Evolutionary conservation across 2,888 invertebrate genomes (phyloP).

Genomic region (Adelphocoris suturalis): DNA sequence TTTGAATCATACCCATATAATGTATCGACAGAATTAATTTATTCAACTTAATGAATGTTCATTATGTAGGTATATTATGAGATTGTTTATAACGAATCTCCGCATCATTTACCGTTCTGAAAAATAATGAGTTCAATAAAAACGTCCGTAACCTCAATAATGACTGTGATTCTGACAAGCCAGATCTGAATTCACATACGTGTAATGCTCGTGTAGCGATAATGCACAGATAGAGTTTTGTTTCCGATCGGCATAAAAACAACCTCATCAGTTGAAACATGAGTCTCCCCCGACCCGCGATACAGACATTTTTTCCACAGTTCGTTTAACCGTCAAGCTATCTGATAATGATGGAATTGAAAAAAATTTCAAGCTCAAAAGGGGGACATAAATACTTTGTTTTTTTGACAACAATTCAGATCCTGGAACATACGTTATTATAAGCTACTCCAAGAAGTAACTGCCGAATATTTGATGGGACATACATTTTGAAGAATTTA

Average conservation of each 20-base stretch:
- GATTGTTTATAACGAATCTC: too few relatives aligned
- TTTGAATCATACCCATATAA: too few relatives aligned
- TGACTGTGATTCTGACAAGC: slow-evolving; percentile 35
- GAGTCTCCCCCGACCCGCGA: neutral
- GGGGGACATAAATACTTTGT: neutral
- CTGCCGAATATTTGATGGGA: too few relatives aligned
- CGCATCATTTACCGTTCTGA: too few relatives aligned
- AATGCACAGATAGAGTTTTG: neutral
- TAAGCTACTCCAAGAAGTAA: too few relatives aligned
- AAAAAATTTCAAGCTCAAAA: neutral
- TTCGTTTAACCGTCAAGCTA: neutral
- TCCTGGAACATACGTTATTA: too few relatives aligned
- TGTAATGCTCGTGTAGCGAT: neutral
- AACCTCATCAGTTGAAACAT: slow-evolving; percentile 4
- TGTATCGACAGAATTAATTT: too few relatives aligned
- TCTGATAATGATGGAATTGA: neutral
- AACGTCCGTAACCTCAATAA: neutral
- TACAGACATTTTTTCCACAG: neutral
- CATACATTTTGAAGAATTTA: too few relatives aligned
- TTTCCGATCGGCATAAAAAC: neutral
- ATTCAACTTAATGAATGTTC: too few relatives aligned
- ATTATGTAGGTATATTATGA: too few relatives aligned
- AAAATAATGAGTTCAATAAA: too few relatives aligned
- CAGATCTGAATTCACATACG: neutral
- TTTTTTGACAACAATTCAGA: neutral